These are phyloP conservation scores for Parthenolecanium corni DNA, from an alignment of 2,888 invertebrate species.

Conservation along the genomic window DNA sequence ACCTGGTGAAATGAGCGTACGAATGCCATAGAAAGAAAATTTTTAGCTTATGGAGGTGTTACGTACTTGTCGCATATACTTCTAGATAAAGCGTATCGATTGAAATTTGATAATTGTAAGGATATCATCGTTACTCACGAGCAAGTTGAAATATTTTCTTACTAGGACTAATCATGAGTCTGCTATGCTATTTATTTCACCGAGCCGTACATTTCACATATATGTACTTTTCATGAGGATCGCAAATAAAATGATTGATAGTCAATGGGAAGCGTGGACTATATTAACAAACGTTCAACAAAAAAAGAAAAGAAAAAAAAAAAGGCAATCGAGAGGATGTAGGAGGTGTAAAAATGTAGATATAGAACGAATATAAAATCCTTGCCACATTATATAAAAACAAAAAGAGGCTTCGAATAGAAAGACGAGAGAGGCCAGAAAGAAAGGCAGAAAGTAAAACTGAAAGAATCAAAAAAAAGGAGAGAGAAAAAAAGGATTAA, in stretches of 20 bases:
- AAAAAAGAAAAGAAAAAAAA: too few relatives aligned
- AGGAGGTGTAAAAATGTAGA: conserved; percentile 26
- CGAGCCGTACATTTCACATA: too few relatives aligned
- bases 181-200: too few relatives aligned
- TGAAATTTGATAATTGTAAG: too few relatives aligned
- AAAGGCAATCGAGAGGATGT: conserved; percentile 15
- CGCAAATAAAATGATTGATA: conserved; percentile 25
- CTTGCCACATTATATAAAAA: conserved; percentile 15
- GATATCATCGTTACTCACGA: too few relatives aligned
- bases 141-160: too few relatives aligned
- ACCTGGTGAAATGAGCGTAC: too few relatives aligned
- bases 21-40: too few relatives aligned
- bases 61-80: too few relatives aligned
- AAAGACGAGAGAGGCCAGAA: background rate
- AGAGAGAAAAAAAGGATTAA: background rate
- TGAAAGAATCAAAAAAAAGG: conserved; percentile 2
- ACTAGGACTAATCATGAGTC: too few relatives aligned
- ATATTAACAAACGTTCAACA: conserved; percentile 1
- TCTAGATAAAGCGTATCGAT: too few relatives aligned
- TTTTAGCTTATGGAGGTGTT: too few relatives aligned
- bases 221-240: conserved; percentile 7
- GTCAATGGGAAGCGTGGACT: conserved; percentile 5
- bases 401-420: conserved; percentile 17
- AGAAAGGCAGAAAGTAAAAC: conserved; percentile 8
- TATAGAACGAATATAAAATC: conserved; percentile 7